phyloP scores from a whole-genome alignment of 2,888 invertebrate species.

The Drosophila borealis region DNA sequence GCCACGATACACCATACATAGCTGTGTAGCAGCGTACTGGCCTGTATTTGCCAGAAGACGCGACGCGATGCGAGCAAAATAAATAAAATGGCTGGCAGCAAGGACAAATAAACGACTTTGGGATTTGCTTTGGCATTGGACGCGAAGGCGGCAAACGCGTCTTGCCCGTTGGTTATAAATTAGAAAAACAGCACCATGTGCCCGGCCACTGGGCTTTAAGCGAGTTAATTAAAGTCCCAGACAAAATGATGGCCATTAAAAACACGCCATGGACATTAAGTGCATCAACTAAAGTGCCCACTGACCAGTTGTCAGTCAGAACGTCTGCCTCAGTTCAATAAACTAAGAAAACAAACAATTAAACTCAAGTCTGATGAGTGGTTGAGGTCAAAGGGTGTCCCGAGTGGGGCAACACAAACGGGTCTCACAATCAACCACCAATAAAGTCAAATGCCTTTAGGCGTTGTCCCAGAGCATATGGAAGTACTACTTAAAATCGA shows the following conservation, averaged over 20 bases:
- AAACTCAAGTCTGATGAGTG: slow-evolving; percentile 54
- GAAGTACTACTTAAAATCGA: slow-evolving; percentile 14
- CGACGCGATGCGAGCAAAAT: slow-evolving; percentile 47
- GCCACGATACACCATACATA: background rate
- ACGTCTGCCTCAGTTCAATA: slow-evolving; percentile 55
- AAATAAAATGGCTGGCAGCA: slow-evolving; percentile 59
- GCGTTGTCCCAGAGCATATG: slow-evolving; percentile 16
- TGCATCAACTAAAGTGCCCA: slow-evolving; percentile 58
- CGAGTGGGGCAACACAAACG: background rate
- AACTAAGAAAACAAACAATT: slow-evolving; percentile 74
- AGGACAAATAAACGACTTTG: slow-evolving; percentile 65
- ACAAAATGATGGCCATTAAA: slow-evolving; percentile 64
- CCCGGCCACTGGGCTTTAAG: slow-evolving; percentile 51
- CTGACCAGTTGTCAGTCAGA: slow-evolving; percentile 28
- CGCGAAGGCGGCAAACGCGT: slow-evolving; percentile 13
- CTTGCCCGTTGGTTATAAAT: slow-evolving; percentile 60
- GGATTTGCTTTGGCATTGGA: slow-evolving; percentile 60
- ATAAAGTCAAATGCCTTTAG: slow-evolving; percentile 33
- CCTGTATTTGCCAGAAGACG: slow-evolving; percentile 37
- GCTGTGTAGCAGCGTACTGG: slow-evolving; percentile 6
- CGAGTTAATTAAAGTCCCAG: slow-evolving; percentile 68
- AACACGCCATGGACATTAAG: slow-evolving; percentile 73
- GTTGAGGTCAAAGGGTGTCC: slow-evolving; percentile 49
- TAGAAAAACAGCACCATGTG: slow-evolving; percentile 51
- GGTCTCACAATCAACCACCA: slow-evolving; percentile 30